Evolutionary conservation across 2,797 vertebrate species (phyloP).

Genomic region (Numenius phaeopus): DNA sequence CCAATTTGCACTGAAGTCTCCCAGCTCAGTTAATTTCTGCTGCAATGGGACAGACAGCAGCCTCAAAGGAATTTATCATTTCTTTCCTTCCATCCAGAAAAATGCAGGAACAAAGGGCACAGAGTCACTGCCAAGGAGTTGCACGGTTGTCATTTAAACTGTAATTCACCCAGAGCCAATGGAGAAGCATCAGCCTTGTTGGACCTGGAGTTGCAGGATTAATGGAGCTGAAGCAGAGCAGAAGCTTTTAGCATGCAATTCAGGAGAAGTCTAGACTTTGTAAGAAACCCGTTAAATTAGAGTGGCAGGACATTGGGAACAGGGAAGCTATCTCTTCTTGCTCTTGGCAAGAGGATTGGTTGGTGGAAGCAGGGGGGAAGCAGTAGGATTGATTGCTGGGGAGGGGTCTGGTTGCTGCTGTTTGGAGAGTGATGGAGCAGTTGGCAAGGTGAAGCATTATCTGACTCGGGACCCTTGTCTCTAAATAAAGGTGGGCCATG

Average conservation of each 20-base stretch:
- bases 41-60: background rate
- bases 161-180: constrained; percentile 49
- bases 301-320: constrained; percentile 12
- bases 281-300: constrained; percentile 54
- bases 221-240: constrained; percentile 49
- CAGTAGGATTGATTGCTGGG: background rate
- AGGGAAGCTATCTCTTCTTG: constrained; percentile 37
- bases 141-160: constrained; percentile 26
- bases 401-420: background rate
- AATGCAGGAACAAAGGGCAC: background rate
- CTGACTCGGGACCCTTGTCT: background rate
- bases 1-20: background rate
- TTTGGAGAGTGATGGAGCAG: background rate
- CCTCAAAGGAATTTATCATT: background rate
- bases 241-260: constrained; percentile 63
- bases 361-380: background rate
- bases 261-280: constrained; percentile 70
- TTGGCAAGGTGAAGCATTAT: background rate
- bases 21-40: constrained; percentile 20
- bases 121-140: constrained; percentile 25
- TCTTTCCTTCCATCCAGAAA: background rate
- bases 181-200: background rate
- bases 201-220: constrained; percentile 28
- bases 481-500: background rate
- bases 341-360: background rate